These are phyloP conservation scores for Cyprinodon variegatus DNA, from an alignment of 2,113 vertebrate genomes.

Conservation along the genomic window DNA sequence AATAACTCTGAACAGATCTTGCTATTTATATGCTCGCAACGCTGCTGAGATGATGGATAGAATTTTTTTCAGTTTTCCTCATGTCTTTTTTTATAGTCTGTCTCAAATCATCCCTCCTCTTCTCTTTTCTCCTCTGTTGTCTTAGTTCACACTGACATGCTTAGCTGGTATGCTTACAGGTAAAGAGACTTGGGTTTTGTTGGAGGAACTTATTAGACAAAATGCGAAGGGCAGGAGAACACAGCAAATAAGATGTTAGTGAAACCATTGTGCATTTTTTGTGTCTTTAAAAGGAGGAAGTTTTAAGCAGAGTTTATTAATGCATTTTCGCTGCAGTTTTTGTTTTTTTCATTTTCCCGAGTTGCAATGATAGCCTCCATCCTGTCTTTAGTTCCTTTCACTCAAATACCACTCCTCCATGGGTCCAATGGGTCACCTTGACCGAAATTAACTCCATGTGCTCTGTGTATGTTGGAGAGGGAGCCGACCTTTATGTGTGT, in stretches of 20 bases:
- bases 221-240: slow-evolving; percentile 27
- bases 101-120: slow-evolving; percentile 7
- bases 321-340: slow-evolving; percentile 48
- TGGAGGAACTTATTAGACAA: slow-evolving; percentile 55
- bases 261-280: neutral
- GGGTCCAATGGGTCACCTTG: slow-evolving; percentile 74
- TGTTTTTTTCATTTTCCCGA: slow-evolving; percentile 29
- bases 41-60: slow-evolving; percentile 66
- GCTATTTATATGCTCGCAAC: slow-evolving; percentile 62
- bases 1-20: slow-evolving; percentile 61
- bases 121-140: slow-evolving; percentile 30
- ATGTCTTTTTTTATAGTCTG: slow-evolving; percentile 1
- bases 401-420: slow-evolving; percentile 28
- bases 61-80: slow-evolving; percentile 28
- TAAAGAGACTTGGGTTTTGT: slow-evolving; percentile 63
- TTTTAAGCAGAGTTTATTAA: slow-evolving; percentile 67
- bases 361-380: slow-evolving; percentile 27
- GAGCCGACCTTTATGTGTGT: slow-evolving; percentile 32
- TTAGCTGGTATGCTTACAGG: slow-evolving; percentile 63
- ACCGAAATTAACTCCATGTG: slow-evolving; percentile 56
- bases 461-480: slow-evolving; percentile 19
- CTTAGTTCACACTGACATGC: slow-evolving; percentile 67
- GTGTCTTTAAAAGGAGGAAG: slow-evolving; percentile 50
- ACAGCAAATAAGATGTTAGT: slow-evolving; percentile 25
- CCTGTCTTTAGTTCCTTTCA: slow-evolving; percentile 12